These are phyloP conservation scores for Zaprionus davidi DNA, from an alignment of 1,140 invertebrate species.

Conservation along the genomic window DNA sequence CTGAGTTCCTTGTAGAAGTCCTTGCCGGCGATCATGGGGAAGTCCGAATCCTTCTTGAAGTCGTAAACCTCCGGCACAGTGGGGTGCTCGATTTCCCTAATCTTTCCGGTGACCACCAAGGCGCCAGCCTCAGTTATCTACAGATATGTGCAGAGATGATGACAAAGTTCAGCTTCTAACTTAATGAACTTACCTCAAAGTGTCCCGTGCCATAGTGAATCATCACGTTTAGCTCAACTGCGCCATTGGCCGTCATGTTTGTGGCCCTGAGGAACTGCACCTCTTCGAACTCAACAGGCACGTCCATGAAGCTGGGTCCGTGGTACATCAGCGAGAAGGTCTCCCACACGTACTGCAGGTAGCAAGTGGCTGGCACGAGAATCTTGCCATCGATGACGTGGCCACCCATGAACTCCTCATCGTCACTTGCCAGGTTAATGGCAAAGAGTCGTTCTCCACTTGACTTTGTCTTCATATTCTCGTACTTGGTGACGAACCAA, in stretches of 20 bases:
- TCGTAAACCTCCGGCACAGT: constrained; percentile 84
- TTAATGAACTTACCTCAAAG: constrained; percentile 87
- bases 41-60: constrained; percentile 84
- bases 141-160: constrained; percentile 33
- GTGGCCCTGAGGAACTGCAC: constrained; percentile 93
- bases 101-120: constrained; percentile 91
- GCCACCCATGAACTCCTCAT: constrained; percentile 91
- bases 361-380: constrained; percentile 95
- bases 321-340: constrained; percentile 91
- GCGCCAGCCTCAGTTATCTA: constrained; percentile 90
- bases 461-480: constrained; percentile 80
- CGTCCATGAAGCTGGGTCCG: constrained; percentile 88
- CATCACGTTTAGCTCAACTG: constrained; percentile 91
- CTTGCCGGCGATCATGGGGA: constrained; percentile 86
- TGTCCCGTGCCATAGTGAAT: constrained; percentile 92
- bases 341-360: constrained; percentile 93
- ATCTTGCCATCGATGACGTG: constrained; percentile 95
- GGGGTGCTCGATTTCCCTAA: constrained; percentile 86
- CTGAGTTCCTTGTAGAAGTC: constrained; percentile 97
- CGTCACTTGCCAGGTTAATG: constrained; percentile 88
- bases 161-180: not conserved
- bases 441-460: constrained; percentile 87
- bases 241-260: constrained; percentile 89
- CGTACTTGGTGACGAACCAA: constrained; percentile 86
- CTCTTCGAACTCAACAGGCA: constrained; percentile 94